These are phyloP conservation scores for Heliocidaris tuberculata DNA, from an alignment of 35 echinoderm and acorn worm genomes.

Conservation along the genomic window DNA sequence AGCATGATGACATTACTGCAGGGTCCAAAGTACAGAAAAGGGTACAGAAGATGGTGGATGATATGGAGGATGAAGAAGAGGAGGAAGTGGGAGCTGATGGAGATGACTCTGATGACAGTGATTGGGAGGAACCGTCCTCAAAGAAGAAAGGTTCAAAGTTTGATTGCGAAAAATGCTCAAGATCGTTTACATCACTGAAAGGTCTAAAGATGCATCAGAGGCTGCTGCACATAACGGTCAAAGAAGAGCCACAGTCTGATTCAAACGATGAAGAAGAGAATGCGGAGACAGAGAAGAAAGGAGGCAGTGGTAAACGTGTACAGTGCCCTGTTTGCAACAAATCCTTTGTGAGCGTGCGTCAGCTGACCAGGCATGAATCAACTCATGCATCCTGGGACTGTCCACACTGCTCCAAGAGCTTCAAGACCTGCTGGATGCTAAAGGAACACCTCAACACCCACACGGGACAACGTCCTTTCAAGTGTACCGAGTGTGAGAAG, in stretches of 20 bases:
- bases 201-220: constrained; percentile 1
- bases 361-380: background rate
- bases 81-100: background rate
- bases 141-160: background rate
- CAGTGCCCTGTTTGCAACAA: background rate
- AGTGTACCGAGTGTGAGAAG: constrained; percentile 51
- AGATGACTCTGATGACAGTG: background rate
- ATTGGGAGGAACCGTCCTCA: background rate
- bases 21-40: background rate
- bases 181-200: background rate
- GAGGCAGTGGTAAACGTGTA: background rate
- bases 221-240: background rate
- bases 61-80: background rate
- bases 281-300: background rate
- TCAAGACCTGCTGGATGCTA: constrained; percentile 33
- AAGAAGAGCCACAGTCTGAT: background rate
- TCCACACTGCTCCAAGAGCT: constrained; percentile 24
- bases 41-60: background rate
- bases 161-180: background rate
- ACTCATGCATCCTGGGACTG: constrained; percentile 4
- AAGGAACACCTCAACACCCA: constrained; percentile 46
- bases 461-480: constrained; percentile 59
- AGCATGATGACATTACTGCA: background rate
- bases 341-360: background rate
- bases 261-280: background rate